Base-by-base conservation (phyloP, 2,797 vertebrate genomes). In the Alosa sapidissima region DNA sequence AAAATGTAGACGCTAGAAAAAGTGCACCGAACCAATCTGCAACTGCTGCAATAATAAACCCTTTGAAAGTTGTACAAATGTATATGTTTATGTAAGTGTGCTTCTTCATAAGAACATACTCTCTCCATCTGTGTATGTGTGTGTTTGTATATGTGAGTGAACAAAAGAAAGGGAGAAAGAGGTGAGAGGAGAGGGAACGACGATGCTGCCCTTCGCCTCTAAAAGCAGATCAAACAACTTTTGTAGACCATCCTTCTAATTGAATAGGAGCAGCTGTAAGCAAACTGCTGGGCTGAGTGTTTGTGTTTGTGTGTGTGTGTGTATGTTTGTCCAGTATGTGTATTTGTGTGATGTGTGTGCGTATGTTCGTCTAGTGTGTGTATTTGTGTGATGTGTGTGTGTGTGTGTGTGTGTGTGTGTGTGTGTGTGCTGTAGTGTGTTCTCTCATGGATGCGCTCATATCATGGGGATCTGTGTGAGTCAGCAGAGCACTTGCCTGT, bases 141-240 rank as follows among this genome's bases (percentile, higher is more conserved):
- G 41, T 28, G 24, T 83, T 54, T 65, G 33, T 85, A 68, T 49
- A 1, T 78, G 21, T 75, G 84, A 86, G 36, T 45, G 36, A 72
- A 84, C 19, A 58, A 84, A 47, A 84, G 36, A 81, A 49, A 86
- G 28, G 10, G 45, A n/a, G 13, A 47, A 6, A 47, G 81, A 58
- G 78, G 83, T 82, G 82, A 75, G 58, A 81, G 85, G 45, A 84
- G 55, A 84, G 65, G 86, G 86, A 87, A 86, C 86, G 84, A 75
- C 84, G 85, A 87, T 82, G 52, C 86, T 88, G 83, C 90, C 88
- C 60, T 28, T 72, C 54, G 83, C 72, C 85, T 88, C 85, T 89
- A 87, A 88, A 92, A 91, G 87, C 88, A 88, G 89, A 95, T 94
- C 87, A 93, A 92, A 94, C 88, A 28, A 24, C 84, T 89, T 75